A percentile compares a stretch with the other conserved stretches of the same genome.
These are phyloP conservation scores for Eutrigla gurnardus DNA, from an alignment of 2,797 vertebrate genomes.

Conservation along the genomic window DNA sequence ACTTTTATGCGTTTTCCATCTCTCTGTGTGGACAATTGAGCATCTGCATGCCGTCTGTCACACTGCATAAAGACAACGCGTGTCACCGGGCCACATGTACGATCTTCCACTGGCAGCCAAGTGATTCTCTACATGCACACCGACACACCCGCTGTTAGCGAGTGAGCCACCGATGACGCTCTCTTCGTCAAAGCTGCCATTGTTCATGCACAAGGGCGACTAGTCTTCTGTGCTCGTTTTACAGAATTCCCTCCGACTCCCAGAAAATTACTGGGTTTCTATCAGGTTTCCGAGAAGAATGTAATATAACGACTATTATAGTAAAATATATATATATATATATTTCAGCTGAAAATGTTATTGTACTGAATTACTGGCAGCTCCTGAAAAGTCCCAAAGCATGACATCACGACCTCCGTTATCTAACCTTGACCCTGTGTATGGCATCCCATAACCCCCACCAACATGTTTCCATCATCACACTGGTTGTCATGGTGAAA, in stretches of 20 bases:
- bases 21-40: conserved; percentile 23
- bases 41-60: conserved; percentile 48
- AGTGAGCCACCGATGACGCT: conserved; percentile 57
- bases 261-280: conserved; percentile 35
- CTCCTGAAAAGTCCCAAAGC: conserved; percentile 22
- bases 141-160: conserved; percentile 37
- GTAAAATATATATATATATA: background rate
- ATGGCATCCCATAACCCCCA: conserved; percentile 56
- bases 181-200: conserved; percentile 59
- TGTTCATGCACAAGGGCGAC: conserved; percentile 61
- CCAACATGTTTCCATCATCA: conserved; percentile 71
- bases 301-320: conserved; percentile 18
- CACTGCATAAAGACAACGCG: conserved; percentile 46
- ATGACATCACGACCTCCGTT: conserved; percentile 43
- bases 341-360: background rate
- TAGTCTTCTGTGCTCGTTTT: conserved; percentile 36
- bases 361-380: background rate
- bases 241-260: conserved; percentile 16
- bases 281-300: conserved; percentile 14
- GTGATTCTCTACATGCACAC: conserved; percentile 27
- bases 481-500: conserved; percentile 81
- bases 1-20: conserved; percentile 15
- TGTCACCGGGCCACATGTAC: conserved; percentile 45
- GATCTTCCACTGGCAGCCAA: conserved; percentile 39
- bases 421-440: conserved; percentile 71